Percentiles rank a stretch among this genome's conserved stretches.
Evolutionary conservation across 2,113 vertebrate species (phyloP).

Genomic region (Thomomys bottae): DNA sequence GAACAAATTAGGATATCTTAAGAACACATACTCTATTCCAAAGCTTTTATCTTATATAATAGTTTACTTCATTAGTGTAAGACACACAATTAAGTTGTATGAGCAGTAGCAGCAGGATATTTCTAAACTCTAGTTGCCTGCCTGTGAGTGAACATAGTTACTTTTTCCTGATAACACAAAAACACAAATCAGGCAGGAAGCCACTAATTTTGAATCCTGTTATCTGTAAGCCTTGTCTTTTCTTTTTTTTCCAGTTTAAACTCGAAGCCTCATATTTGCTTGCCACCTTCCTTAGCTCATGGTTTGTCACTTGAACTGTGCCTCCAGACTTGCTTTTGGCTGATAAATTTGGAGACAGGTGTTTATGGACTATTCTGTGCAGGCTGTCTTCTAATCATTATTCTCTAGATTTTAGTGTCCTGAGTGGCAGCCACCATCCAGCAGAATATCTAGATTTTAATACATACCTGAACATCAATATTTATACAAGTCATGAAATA

Average conservation of each 20-base stretch:
- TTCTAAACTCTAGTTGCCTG: background rate
- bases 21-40: background rate
- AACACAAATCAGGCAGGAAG: background rate
- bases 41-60: background rate
- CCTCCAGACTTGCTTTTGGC: no score
- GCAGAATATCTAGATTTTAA: no score
- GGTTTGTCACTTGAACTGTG: no score
- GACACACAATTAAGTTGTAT: background rate
- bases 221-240: background rate
- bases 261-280: background rate
- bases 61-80: background rate
- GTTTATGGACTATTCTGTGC: no score
- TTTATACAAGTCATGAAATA: background rate
- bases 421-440: no score
- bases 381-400: no score
- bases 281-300: no score
- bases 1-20: conserved; percentile 13
- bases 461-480: background rate
- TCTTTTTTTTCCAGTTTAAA: no score
- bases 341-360: no score
- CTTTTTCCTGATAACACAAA: background rate
- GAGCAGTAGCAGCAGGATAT: background rate
- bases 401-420: no score
- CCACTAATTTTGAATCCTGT: background rate
- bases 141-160: background rate